These are phyloP conservation scores for Arrhamphus sclerolepis DNA, from an alignment of 2,797 vertebrate species.

Conservation along the genomic window DNA sequence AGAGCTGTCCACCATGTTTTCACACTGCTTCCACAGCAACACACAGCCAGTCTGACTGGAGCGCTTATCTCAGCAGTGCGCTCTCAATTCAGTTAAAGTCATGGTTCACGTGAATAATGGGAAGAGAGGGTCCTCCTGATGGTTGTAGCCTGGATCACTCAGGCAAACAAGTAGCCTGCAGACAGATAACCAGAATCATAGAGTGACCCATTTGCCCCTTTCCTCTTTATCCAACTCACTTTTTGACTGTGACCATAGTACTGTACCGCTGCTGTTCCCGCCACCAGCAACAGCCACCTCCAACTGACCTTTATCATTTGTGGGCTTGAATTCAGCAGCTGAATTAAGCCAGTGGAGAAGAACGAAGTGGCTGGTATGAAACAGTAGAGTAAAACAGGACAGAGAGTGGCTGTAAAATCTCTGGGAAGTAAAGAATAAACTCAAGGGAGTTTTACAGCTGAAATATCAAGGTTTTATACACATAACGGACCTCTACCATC, in stretches of 20 bases:
- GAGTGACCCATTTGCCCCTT: constrained; percentile 44
- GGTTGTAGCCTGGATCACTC: constrained; percentile 62
- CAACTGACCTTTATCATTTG: constrained; percentile 39
- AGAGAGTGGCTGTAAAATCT: constrained; percentile 18
- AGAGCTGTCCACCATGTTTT: constrained; percentile 67
- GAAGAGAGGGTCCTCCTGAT: constrained; percentile 43
- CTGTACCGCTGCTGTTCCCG: constrained; percentile 6
- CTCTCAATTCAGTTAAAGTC: constrained; percentile 64
- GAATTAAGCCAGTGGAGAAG: constrained; percentile 32
- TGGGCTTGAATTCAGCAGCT: constrained; percentile 28
- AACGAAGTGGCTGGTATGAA: constrained; percentile 22
- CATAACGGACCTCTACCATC: constrained; percentile 5
- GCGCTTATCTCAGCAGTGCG: constrained; percentile 72
- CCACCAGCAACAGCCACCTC: constrained; percentile 19
- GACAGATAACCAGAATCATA: constrained; percentile 69
- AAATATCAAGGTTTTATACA: constrained; percentile 33
- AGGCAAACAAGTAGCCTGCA: constrained; percentile 63
- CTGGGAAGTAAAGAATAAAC: constrained; percentile 11
- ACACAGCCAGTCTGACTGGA: constrained; percentile 54
- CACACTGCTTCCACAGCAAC: constrained; percentile 56
- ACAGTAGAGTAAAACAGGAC: constrained; percentile 24
- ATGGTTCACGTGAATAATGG: constrained; percentile 55
- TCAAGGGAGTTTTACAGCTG: constrained; percentile 13
- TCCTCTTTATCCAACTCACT: constrained; percentile 56
- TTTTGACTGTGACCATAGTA: constrained; percentile 20